Percentiles rank a stretch among this genome's conserved stretches.
phyloP scores from a whole-genome alignment of 2,888 invertebrate species.

The Nebria salina region DNA sequence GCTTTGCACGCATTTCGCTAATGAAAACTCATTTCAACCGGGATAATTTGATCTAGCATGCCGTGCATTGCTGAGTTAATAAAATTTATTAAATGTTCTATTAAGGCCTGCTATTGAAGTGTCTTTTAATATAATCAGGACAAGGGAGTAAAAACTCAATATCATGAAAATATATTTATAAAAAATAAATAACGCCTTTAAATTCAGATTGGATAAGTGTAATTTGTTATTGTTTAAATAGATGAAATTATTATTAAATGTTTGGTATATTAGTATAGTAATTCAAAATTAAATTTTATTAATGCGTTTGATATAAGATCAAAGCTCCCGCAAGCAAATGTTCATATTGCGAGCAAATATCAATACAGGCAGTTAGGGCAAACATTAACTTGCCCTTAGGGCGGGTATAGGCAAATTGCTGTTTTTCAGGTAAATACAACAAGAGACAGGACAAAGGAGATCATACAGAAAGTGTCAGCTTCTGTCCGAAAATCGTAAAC shows the following conservation, averaged over 20 bases:
- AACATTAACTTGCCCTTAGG: neutral
- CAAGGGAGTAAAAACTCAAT: neutral
- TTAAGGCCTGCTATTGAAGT: constrained; percentile 14
- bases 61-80: constrained; percentile 26
- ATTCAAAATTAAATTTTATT: too few relatives aligned
- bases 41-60: constrained; percentile 38
- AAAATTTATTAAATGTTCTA: constrained; percentile 35
- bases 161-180: neutral
- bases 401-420: neutral
- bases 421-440: neutral
- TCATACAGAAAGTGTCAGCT: neutral
- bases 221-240: too few relatives aligned
- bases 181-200: too few relatives aligned
- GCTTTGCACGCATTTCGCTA: constrained; percentile 26
- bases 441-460: neutral
- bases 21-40: constrained; percentile 38
- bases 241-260: too few relatives aligned
- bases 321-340: neutral
- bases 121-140: constrained; percentile 11
- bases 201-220: too few relatives aligned
- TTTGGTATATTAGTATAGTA: too few relatives aligned
- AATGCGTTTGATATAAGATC: neutral
- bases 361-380: neutral
- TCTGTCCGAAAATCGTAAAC: neutral
- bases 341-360: neutral